Evolutionary conservation across 2,888 invertebrate genomes (phyloP), one percentile per base, ranked within the genome.

Genomic region (Megastigmus dorsalis): DNA sequence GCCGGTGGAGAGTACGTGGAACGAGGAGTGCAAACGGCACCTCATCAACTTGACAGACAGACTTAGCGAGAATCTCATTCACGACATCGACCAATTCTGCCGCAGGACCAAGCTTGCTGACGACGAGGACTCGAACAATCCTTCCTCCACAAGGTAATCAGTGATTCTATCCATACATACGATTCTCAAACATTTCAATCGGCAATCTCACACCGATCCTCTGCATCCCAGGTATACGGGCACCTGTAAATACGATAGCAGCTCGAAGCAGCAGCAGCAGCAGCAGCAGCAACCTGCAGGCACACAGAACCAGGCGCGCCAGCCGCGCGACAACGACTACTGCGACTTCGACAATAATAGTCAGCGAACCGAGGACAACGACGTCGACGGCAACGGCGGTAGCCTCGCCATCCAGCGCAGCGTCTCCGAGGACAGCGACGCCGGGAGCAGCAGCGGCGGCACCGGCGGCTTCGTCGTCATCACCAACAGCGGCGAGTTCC

Each of bases 21-120:
- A 90, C 66, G 92, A 92, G 80, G 92, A 93, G 77, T 92, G 92
- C 78, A 90, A 91, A 77, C 92, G 92, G 81, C 93, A 95, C 84
- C 89, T 95, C 76, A 93, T 93, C 1, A 94, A 95, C 81, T 95
- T 95, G 82, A 95, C 95, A 1, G 95, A 95, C 83, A 93, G 93
- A 84, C 88, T 95, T n/a, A 78, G 94, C 83, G 94, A 94, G 83
- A 95, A 95, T 84, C 88, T 95, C 75, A 90, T 95, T 68, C 92
- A 93, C 78, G 95, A 95, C 88, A 92, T 95, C 77, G 94, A 95
- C 83, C 83, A 84, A 70, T 87, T 86, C 74, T 84, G 86, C 68
- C 82, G 83, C 38, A 88, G 84, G 82, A 75, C 85, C 79, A 74
- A 88, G 80, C 57, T 57, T 41, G 50, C 54, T 33, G 65, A 48